phyloP scores from a whole-genome alignment of 1,140 invertebrate species.

The Drosophila pruinosa region DNA sequence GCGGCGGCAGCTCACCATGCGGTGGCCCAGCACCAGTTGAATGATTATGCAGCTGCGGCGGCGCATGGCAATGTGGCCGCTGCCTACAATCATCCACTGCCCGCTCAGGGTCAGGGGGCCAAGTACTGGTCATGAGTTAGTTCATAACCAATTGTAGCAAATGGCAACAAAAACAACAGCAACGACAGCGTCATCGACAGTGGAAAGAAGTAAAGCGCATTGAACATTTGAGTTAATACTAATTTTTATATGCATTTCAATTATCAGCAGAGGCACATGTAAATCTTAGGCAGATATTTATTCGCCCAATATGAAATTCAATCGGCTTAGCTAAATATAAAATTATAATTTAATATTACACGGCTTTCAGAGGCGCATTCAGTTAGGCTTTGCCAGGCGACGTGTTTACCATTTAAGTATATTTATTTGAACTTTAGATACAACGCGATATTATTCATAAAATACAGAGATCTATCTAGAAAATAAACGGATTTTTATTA shows the following conservation, averaged over 20 bases:
- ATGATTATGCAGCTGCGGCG: constrained; percentile 73
- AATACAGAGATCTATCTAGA: constrained; percentile 1
- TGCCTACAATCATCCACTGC: constrained; percentile 74
- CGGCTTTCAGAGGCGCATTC: constrained; percentile 55
- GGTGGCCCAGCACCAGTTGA: constrained; percentile 65
- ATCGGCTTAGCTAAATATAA: constrained; percentile 51
- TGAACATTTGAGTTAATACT: constrained; percentile 1
- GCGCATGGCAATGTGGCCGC: constrained; percentile 69
- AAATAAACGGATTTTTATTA: constrained; percentile 1
- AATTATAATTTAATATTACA: constrained; percentile 35
- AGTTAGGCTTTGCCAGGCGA: constrained; percentile 21
- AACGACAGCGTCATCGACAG: neutral
- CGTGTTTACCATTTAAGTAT: constrained; percentile 32
- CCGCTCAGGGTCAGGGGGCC: constrained; percentile 69
- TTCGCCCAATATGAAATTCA: constrained; percentile 33
- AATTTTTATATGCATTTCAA: constrained; percentile 45
- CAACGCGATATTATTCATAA: constrained; percentile 45
- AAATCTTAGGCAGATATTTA: constrained; percentile 35
- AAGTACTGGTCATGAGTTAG: constrained; percentile 77
- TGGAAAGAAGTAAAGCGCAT: neutral
- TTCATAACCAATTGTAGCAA: neutral
- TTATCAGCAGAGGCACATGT: constrained; percentile 53
- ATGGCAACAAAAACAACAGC: neutral
- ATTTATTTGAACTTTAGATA: constrained; percentile 34
- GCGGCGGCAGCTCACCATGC: constrained; percentile 67